Conservation (phyloP, 2,888 invertebrate genomes). For the Spisula solida region DNA sequence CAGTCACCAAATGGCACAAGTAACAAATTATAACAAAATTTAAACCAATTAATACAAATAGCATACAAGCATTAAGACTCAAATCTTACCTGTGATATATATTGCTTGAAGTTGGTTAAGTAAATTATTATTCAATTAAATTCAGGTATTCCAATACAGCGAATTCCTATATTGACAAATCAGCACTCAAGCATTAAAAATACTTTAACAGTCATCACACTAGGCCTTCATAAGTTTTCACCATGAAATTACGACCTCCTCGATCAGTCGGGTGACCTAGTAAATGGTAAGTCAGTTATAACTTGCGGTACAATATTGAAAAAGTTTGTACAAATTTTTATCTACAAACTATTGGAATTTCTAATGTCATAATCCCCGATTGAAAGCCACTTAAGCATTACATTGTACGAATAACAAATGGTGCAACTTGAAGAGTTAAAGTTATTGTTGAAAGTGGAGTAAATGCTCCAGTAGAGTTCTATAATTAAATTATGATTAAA, state of each 20-base stretch:
- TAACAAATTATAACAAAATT: too few relatives aligned
- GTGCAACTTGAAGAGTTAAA: slow-evolving; percentile 27
- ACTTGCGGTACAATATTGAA: slow-evolving; percentile 21
- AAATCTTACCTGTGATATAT: neutral
- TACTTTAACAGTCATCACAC: too few relatives aligned
- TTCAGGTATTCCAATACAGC: too few relatives aligned
- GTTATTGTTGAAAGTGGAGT: slow-evolving; percentile 46
- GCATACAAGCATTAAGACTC: too few relatives aligned
- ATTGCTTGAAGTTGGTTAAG: too few relatives aligned
- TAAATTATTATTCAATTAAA: too few relatives aligned
- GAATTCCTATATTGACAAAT: too few relatives aligned
- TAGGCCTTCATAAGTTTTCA: too few relatives aligned
- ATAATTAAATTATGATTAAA: slow-evolving; percentile 63
- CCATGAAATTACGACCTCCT: neutral
- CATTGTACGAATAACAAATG: slow-evolving; percentile 36
- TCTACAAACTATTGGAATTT: slow-evolving; percentile 32
- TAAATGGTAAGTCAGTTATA: neutral
- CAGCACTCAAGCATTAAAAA: too few relatives aligned
- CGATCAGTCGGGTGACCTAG: neutral
- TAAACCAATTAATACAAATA: too few relatives aligned
- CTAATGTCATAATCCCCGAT: slow-evolving; percentile 30
- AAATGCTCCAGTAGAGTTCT: slow-evolving; percentile 36
- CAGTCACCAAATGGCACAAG: too few relatives aligned
- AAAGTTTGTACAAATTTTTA: slow-evolving; percentile 2
- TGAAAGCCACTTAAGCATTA: slow-evolving; percentile 36